Evolutionary conservation across 2,797 vertebrate species (phyloP).

Genomic region (Chlorospingus semifuscus): DNA sequence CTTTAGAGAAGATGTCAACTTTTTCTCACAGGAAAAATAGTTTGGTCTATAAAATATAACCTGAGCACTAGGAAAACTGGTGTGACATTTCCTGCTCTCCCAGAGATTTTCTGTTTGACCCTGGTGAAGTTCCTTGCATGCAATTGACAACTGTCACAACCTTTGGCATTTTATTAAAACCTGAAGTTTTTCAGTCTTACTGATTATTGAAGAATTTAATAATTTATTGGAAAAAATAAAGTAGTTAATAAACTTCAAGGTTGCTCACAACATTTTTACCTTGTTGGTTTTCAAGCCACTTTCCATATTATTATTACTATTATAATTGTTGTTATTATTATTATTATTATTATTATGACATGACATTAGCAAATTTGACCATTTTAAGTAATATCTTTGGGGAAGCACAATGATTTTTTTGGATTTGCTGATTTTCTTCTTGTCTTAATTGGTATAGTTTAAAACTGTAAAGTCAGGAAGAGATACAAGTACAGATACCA

Average conservation of each 20-base stretch:
- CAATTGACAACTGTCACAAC: not conserved
- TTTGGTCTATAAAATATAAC: constrained; percentile 3
- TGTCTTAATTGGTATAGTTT: not conserved
- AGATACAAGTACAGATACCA: not conserved
- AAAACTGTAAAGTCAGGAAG: not conserved
- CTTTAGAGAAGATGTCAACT: constrained; percentile 15
- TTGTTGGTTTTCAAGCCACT: not conserved
- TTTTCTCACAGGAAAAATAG: constrained; percentile 45
- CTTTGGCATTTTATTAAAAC: not conserved
- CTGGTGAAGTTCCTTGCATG: not conserved
- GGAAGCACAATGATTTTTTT: not conserved
- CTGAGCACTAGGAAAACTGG: not conserved
- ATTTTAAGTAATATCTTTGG: not conserved
- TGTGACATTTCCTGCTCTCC: not conserved
- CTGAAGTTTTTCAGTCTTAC: rapidly evolving
- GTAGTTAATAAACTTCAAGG: not conserved
- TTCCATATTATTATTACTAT: not conserved
- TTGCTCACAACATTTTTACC: not conserved
- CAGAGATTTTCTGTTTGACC: not conserved
- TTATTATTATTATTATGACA: not conserved
- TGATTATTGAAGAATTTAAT: not conserved
- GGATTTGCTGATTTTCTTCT: not conserved
- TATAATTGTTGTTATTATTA: not conserved
- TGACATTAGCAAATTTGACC: not conserved
- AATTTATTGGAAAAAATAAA: not conserved